Evolutionary conservation across 2,113 vertebrate species (phyloP), one percentile per base, ranked within the genome.

Genomic region (Desmodus rotundus): DNA sequence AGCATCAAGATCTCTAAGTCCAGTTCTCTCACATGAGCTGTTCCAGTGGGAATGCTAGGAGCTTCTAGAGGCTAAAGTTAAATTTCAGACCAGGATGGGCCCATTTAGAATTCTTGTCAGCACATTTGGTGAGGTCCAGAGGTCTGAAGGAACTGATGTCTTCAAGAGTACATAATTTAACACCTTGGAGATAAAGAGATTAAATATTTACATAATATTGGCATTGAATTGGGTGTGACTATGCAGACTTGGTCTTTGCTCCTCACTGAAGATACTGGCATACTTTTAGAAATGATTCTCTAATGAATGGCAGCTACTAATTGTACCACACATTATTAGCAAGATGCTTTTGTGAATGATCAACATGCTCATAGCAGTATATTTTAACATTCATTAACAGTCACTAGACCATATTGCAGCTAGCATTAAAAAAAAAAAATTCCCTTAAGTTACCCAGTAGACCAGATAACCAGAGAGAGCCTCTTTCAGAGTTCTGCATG

Each of bases 191-290:
- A 94, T 86, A 92, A 73, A 86, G 47, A 90, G 77, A 73, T 91
- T 54, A 92, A 94, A 87, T 91, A 90, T 93, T 95, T 86, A 94
- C 24, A 63, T 89, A 78, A 38, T 77, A 45, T 68, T 91, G 86
- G 76, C 19, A 94, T 28, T 45, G 52, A 90, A 36, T 19, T 78
- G 26, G 47, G 45, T 7, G 2, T 73, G 38, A 76, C 45, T 14
- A 63, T 58, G 87, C 41, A 88, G 43, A 85, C 52, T 19, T 65
- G 31, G 6, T 47, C 72, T 96, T 89, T 85, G 52, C 24, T 61
- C 67, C 89, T 95, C 41, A 56, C 36, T 41, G 24, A 16, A 91
- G 72, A 72, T 58, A 61, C n/a, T 76, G 9, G 38, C 24, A 4
- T 38, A 22, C 15, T 80, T 73, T 68, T 33, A 74, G 81, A 94